phyloP scores from a whole-genome alignment of 2,797 vertebrate species.

The Eremophila alpestris region DNA sequence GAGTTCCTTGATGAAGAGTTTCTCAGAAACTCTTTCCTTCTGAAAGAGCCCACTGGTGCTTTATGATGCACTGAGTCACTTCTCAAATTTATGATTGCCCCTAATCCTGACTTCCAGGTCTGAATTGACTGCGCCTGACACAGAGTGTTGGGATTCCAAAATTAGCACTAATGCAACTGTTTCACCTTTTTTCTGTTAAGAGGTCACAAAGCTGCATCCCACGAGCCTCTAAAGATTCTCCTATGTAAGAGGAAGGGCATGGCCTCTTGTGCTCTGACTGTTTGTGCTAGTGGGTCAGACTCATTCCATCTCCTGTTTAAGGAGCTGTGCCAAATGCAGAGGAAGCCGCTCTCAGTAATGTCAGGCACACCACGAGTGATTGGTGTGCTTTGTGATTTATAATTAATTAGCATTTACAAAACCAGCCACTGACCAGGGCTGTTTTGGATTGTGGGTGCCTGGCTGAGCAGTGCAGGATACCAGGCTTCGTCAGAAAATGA shows the following conservation, averaged over 20 bases:
- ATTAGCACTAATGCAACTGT: background rate
- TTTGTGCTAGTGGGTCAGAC: background rate
- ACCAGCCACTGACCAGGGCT: background rate
- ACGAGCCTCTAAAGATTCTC: background rate
- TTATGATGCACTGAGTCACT: background rate
- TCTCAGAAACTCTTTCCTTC: background rate
- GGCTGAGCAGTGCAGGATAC: rapidly evolving
- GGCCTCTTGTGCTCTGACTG: background rate
- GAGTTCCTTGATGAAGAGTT: background rate
- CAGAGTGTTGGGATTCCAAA: background rate
- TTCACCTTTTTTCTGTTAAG: background rate
- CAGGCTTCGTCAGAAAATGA: background rate
- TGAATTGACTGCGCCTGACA: background rate
- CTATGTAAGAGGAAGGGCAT: background rate
- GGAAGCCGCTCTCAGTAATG: background rate
- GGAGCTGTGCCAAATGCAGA: background rate
- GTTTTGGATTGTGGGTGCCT: background rate
- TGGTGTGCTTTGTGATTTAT: background rate
- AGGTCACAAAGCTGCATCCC: background rate
- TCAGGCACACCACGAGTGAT: background rate
- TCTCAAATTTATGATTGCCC: background rate
- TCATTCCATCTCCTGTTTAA: background rate
- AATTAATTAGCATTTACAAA: background rate
- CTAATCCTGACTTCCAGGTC: background rate
- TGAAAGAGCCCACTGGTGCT: background rate